Conservation (phyloP, 1,140 invertebrate genomes). For the Cyclargus thomasi region DNA sequence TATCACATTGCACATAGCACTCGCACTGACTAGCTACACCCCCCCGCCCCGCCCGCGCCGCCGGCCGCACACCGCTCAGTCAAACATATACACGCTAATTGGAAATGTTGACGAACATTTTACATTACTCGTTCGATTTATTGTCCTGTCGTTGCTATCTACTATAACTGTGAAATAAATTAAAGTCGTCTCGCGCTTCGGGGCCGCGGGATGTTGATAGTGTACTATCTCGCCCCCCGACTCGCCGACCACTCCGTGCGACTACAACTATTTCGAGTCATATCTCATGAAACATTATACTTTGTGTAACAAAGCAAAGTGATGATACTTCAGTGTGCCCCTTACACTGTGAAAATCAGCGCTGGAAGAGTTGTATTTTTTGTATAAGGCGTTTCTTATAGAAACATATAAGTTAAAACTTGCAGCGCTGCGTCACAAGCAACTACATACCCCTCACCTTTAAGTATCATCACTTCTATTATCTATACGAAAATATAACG, state of each 20-base stretch:
- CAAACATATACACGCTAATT: not conserved
- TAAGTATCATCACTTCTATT: not conserved
- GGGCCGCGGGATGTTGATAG: not conserved
- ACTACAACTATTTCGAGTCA: constrained; percentile 3
- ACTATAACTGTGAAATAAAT: constrained; percentile 15
- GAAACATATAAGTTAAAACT: too few species aligned
- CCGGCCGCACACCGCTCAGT: not conserved
- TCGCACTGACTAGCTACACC: constrained; percentile 52
- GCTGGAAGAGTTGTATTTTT: too few species aligned
- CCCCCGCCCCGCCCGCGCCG: not conserved
- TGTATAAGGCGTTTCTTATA: too few species aligned
- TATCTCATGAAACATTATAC: not conserved
- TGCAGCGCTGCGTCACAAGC: too few species aligned
- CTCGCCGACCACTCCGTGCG: not conserved
- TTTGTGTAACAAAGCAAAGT: not conserved
- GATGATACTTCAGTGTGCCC: too few species aligned
- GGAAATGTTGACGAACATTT: not conserved
- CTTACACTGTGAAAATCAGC: too few species aligned
- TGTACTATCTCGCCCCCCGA: not conserved
- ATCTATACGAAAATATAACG: not conserved
- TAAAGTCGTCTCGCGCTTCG: not conserved
- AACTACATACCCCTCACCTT: too few species aligned
- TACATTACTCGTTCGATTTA: constrained; percentile 20
- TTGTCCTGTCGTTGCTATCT: constrained; percentile 14
- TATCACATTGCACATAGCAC: constrained; percentile 22